Conservation (phyloP, 2,888 invertebrate species). For the Abrostola triplasia region DNA sequence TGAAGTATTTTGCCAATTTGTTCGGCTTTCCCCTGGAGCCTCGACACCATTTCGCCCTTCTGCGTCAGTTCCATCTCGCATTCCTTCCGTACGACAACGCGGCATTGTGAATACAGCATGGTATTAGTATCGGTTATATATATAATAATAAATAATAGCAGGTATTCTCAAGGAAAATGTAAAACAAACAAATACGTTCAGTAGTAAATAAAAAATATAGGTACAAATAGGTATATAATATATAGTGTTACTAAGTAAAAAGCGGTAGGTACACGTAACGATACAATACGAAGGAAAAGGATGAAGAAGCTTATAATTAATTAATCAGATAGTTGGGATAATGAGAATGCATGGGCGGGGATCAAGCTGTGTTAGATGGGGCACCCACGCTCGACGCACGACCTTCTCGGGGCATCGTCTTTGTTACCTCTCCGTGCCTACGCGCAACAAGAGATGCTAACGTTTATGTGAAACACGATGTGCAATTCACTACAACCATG, state of each 20-base stretch:
- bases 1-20: constrained; percentile 97
- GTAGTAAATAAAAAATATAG: constrained; percentile 7
- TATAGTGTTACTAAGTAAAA: constrained; percentile 19
- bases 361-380: constrained; percentile 56
- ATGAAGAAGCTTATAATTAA: constrained; percentile 37
- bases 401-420: constrained; percentile 69
- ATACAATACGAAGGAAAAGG: constrained; percentile 27
- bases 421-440: constrained; percentile 59
- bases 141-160: constrained; percentile 41
- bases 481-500: constrained; percentile 27
- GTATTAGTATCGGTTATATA: constrained; percentile 76
- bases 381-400: constrained; percentile 68
- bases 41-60: constrained; percentile 98
- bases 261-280: constrained; percentile 17
- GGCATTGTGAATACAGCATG: constrained; percentile 84
- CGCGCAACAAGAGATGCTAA: constrained; percentile 49
- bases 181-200: constrained; percentile 12
- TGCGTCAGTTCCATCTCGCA: constrained; percentile 98
- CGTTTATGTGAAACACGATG: constrained; percentile 48
- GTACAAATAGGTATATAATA: constrained; percentile 24
- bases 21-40: constrained; percentile 97
- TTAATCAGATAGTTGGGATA: constrained; percentile 55
- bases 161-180: constrained; percentile 15
- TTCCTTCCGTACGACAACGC: constrained; percentile 90
- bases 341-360: constrained; percentile 70